Percentiles rank a stretch among this genome's conserved stretches.
Conservation (phyloP, 2,888 invertebrate species). For the Drosophila ezoana region DNA sequence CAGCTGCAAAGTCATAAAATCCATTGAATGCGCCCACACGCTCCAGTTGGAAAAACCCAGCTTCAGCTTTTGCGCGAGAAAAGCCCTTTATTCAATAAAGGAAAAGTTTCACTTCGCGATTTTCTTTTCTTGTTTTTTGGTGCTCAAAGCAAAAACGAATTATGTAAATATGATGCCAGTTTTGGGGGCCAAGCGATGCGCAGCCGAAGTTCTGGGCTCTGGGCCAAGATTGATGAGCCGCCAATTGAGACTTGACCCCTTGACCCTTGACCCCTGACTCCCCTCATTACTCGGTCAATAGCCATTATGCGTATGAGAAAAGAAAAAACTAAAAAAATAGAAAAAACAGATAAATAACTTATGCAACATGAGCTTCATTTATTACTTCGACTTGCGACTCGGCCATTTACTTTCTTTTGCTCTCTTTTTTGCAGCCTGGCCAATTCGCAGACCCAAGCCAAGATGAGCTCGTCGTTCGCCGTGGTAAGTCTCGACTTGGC, state of each 20-base stretch:
- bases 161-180: conserved; percentile 26
- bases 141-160: conserved; percentile 14
- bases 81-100: conserved; percentile 61
- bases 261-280: neutral
- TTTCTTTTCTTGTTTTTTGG: conserved; percentile 17
- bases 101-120: conserved; percentile 64
- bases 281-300: conserved; percentile 48
- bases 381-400: conserved; percentile 34
- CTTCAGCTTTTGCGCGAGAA: too few relatives aligned
- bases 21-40: neutral
- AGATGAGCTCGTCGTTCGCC: conserved; percentile 70
- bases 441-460: conserved; percentile 54
- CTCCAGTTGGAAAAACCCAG: too few relatives aligned
- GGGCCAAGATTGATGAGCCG: conserved; percentile 66
- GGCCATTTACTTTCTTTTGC: conserved; percentile 36
- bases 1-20: conserved; percentile 50
- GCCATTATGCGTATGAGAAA: conserved; percentile 18
- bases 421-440: conserved; percentile 58
- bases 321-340: neutral
- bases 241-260: conserved; percentile 46
- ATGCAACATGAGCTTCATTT: conserved; percentile 72
- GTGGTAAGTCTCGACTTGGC: conserved; percentile 75
- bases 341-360: conserved; percentile 33
- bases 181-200: conserved; percentile 47
- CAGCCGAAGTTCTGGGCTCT: conserved; percentile 67